Evolutionary conservation across 2,797 vertebrate species (phyloP).

Genomic region (Crenichthys baileyi): DNA sequence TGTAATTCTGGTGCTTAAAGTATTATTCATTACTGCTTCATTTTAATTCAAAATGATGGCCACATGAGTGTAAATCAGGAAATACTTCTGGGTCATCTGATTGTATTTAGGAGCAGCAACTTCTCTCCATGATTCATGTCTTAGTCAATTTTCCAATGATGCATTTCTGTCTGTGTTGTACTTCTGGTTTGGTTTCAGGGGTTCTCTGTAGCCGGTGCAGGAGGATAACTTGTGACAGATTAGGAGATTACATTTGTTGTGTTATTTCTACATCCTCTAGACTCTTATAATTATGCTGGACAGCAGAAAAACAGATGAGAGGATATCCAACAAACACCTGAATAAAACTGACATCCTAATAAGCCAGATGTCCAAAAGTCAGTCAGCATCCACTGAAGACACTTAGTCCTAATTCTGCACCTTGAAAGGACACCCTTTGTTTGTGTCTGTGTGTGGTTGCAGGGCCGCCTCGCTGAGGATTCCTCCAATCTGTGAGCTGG

Average conservation of each 20-base stretch:
- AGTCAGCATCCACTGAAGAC: slow-evolving; percentile 17
- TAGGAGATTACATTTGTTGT: slow-evolving; percentile 61
- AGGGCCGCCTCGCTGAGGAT: slow-evolving; percentile 47
- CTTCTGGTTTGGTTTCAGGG: slow-evolving; percentile 37
- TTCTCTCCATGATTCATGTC: not conserved
- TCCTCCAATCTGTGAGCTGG: slow-evolving; percentile 63
- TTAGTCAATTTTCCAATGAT: not conserved
- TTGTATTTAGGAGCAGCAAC: slow-evolving; percentile 11
- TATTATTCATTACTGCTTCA: not conserved
- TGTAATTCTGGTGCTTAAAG: not conserved
- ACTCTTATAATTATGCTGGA: slow-evolving; percentile 25
- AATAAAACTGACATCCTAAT: slow-evolving; percentile 7
- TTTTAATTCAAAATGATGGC: not conserved
- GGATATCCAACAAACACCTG: slow-evolving; percentile 9
- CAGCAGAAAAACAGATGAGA: slow-evolving; percentile 6
- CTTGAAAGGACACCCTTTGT: slow-evolving; percentile 65
- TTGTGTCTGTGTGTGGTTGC: slow-evolving; percentile 66
- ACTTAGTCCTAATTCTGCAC: slow-evolving; percentile 35
- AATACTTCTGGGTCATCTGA: slow-evolving; percentile 11
- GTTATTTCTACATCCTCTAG: slow-evolving; percentile 64
- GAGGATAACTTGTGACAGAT: slow-evolving; percentile 46
- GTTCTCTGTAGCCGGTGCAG: slow-evolving; percentile 42
- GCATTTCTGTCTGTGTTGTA: slow-evolving; percentile 12
- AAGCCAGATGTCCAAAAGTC: slow-evolving; percentile 11
- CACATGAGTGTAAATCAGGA: slow-evolving; percentile 23